A percentile compares a stretch with the other conserved stretches of the same genome.
phyloP scores from a whole-genome alignment of 2,113 vertebrate genomes.

The Chionodraco myersi region DNA sequence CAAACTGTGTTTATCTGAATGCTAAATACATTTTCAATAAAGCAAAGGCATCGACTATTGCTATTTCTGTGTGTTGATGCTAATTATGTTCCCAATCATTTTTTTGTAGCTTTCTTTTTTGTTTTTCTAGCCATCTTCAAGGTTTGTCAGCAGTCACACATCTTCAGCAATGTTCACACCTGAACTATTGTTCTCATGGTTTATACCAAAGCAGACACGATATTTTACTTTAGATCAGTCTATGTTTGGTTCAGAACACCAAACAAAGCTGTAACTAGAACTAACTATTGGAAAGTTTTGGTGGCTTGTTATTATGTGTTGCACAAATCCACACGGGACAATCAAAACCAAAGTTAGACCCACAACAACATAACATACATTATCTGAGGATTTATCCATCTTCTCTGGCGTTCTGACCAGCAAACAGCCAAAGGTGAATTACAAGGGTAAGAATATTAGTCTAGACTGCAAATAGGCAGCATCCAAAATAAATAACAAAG shows the following conservation, averaged over 20 bases:
- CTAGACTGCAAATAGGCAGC: constrained; percentile 1
- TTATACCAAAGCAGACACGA: not conserved
- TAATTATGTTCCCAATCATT: not conserved
- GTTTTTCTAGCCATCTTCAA: not conserved
- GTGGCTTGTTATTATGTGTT: constrained; percentile 13
- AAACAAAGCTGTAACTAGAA: constrained; percentile 8
- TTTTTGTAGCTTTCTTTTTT: not conserved
- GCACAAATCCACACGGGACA: constrained; percentile 1
- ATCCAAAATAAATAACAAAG: constrained; percentile 21
- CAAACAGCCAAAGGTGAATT: constrained; percentile 2
- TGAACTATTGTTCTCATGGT: not conserved
- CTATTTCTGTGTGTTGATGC: constrained; percentile 16
- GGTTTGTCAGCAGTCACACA: not conserved
- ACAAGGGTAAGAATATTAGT: constrained; percentile 13
- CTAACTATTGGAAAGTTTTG: constrained; percentile 37
- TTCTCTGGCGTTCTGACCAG: constrained; percentile 8
- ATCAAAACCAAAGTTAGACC: constrained; percentile 34
- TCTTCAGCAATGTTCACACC: not conserved
- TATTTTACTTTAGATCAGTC: constrained; percentile 9
- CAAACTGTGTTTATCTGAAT: constrained; percentile 10
- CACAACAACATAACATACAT: constrained; percentile 3
- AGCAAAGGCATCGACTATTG: not conserved
- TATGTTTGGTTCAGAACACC: constrained; percentile 1
- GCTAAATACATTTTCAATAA: not conserved
- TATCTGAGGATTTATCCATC: constrained; percentile 28